Evolutionary conservation across 1,140 invertebrate species (phyloP), one percentile per base, ranked within the genome.

Genomic region (Popillia japonica): DNA sequence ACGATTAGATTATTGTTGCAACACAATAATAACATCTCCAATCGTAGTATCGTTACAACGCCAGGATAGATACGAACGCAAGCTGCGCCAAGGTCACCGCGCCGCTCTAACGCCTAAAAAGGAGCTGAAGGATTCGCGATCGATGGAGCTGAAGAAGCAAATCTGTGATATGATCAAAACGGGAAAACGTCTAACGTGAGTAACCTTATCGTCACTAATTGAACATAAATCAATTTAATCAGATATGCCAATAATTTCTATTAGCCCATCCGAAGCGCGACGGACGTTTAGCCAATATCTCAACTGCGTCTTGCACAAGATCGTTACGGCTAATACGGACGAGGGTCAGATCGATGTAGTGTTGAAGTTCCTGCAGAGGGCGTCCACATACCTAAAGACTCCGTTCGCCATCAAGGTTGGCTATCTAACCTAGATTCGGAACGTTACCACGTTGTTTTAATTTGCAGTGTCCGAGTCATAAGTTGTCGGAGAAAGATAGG

Each of bases 281-380:
- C 93, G 93, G 85, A 93, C 94, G 0, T 97, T 98, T 86, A 93
- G 94, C 6, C 90, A 94, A 83, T 98, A 96, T 88, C 88, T 98
- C 77, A 91, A 92, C 75, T 91, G 92, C 81, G 92, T 97, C 78
- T 89, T 97, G 79, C 92, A 92, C 84, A 91, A 94, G 82, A 90
- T 91, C 41, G 90, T 92, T 75, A 89, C 89, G 34, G 88, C 89
- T 48, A 87, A 88, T 55, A 90, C 91, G 84, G 88, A 89, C 82
- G 90, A 90, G 61, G 89, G 84, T 68, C 89, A 92, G 84, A 89
- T 92, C 23, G 93, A 93, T 83, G 90, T 95, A 77, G 92, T 96
- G 76, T 89, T 95, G 75, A 94, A 94, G 80, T 97, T 97, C 88
- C 88, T 97, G 48, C 94, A 94, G 82, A 92, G 94, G 80, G 95